These are phyloP conservation scores for Rhabdornis inornatus DNA, from an alignment of 2,113 vertebrate genomes.

Conservation along the genomic window DNA sequence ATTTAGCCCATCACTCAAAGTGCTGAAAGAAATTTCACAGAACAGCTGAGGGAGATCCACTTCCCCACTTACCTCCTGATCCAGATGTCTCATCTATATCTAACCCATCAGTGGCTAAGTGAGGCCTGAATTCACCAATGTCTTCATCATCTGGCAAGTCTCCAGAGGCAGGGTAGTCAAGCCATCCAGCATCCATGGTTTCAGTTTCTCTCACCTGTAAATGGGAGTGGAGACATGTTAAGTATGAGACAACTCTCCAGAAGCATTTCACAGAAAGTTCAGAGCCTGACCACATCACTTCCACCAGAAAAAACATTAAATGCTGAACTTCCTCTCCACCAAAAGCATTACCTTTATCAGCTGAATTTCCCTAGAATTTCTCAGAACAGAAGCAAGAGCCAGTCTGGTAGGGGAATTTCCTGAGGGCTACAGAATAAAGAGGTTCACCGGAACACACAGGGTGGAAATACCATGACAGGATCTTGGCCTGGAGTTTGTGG, in stretches of 20 bases:
- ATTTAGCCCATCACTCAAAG: background rate
- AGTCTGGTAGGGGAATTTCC: constrained; percentile 24
- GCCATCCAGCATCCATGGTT: constrained; percentile 68
- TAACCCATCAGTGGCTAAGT: background rate
- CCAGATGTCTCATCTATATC: constrained; percentile 79
- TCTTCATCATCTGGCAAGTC: constrained; percentile 75
- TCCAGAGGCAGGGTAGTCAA: constrained; percentile 60
- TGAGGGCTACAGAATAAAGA: background rate
- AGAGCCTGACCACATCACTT: background rate
- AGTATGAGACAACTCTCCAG: background rate
- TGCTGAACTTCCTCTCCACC: background rate
- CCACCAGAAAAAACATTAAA: background rate
- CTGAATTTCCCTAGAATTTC: constrained; percentile 28
- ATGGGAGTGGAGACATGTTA: background rate
- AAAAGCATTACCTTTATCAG: background rate
- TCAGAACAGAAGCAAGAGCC: background rate
- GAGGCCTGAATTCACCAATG: background rate
- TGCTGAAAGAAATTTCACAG: background rate
- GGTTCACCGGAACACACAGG: background rate
- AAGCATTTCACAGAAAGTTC: background rate
- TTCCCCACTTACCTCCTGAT: constrained; percentile 79
- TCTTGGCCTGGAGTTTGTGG: background rate
- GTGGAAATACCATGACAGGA: background rate
- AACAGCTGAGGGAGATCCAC: background rate
- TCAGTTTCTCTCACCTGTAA: constrained; percentile 76